Percentiles rank a stretch among this genome's conserved stretches.
These are phyloP conservation scores for Drosophila murphyi DNA, from an alignment of 1,140 invertebrate genomes.

Conservation along the genomic window DNA sequence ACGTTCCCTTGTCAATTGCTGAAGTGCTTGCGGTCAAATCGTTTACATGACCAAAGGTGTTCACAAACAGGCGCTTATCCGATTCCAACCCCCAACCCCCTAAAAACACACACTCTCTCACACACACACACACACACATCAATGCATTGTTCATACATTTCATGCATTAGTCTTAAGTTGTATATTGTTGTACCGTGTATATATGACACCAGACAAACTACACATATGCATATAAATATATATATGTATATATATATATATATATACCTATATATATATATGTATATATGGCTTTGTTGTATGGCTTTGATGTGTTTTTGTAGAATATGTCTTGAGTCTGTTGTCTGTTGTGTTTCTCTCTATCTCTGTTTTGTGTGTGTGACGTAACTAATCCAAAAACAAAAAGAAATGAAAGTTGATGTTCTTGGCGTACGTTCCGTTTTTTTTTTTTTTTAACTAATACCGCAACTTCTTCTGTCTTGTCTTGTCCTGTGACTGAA, in stretches of 20 bases:
- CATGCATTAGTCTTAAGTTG: slow-evolving; percentile 77
- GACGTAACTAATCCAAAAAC: slow-evolving; percentile 62
- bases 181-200: slow-evolving; percentile 49
- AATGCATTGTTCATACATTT: slow-evolving; percentile 79
- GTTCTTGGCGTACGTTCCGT: slow-evolving; percentile 48
- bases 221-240: slow-evolving; percentile 1
- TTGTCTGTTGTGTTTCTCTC: slow-evolving; percentile 3
- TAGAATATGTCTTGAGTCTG: slow-evolving; percentile 34
- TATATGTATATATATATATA: not conserved
- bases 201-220: slow-evolving; percentile 42
- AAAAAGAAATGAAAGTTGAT: slow-evolving; percentile 19
- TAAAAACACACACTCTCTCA: slow-evolving; percentile 12
- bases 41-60: slow-evolving; percentile 33
- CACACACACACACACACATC: slow-evolving; percentile 51
- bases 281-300: slow-evolving; percentile 8
- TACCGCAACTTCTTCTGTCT: slow-evolving; percentile 72
- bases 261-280: not conserved
- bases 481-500: slow-evolving; percentile 82
- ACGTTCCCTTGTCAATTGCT: slow-evolving; percentile 4
- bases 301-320: slow-evolving; percentile 46
- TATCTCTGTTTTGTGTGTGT: slow-evolving; percentile 50
- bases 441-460: slow-evolving; percentile 72
- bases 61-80: slow-evolving; percentile 34
- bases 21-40: slow-evolving; percentile 36
- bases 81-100: not conserved